Evolutionary conservation across 2,113 vertebrate genomes (phyloP).

Genomic region (Pygoscelis antarcticus): DNA sequence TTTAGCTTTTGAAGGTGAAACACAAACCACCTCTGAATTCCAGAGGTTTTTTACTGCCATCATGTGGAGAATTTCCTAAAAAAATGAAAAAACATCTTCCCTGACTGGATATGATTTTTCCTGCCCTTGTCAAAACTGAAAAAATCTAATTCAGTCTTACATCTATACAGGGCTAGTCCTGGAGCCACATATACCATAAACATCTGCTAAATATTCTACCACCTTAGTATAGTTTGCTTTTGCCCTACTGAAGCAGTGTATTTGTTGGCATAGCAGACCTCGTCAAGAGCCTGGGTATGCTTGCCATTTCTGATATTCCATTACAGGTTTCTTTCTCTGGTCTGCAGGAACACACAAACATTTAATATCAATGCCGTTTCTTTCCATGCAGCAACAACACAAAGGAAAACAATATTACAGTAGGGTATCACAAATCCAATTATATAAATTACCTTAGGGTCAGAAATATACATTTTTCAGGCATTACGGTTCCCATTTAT

Average conservation of each 20-base stretch:
- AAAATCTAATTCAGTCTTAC: background rate
- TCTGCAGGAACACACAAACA: background rate
- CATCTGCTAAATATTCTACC: slow-evolving; percentile 12
- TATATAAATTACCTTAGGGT: background rate
- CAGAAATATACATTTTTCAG: background rate
- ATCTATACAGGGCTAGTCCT: background rate
- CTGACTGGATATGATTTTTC: background rate
- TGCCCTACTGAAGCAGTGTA: background rate
- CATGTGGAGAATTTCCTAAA: slow-evolving; percentile 39
- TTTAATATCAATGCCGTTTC: background rate
- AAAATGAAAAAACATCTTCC: background rate
- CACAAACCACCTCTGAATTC: background rate
- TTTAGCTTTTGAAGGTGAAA: slow-evolving; percentile 32
- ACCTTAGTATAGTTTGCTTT: background rate
- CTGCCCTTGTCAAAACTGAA: slow-evolving; percentile 2
- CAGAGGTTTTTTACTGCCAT: slow-evolving; percentile 67
- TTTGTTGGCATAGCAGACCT: background rate
- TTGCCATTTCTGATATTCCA: background rate
- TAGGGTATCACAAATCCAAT: background rate
- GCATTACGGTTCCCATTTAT: background rate
- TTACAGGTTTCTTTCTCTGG: background rate
- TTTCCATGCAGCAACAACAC: background rate
- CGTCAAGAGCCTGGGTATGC: background rate
- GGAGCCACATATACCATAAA: background rate
- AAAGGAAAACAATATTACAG: background rate